Evolutionary conservation across 1,140 invertebrate genomes (phyloP).

Genomic region (Pachypsylla venusta): DNA sequence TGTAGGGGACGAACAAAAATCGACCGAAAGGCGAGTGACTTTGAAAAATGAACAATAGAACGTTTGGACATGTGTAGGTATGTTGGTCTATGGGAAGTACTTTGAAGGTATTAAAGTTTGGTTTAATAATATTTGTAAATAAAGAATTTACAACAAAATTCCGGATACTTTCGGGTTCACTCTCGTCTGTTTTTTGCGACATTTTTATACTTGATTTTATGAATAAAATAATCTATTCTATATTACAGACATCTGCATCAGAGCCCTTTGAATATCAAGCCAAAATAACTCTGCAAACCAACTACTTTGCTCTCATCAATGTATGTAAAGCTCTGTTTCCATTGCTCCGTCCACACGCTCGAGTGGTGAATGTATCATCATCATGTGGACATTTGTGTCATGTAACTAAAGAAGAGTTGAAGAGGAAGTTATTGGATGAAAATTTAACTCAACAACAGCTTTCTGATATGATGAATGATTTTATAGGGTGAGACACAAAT

Average conservation of each 20-base stretch:
- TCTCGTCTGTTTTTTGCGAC: neutral
- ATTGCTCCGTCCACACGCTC: slow-evolving; percentile 44
- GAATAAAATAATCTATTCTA: neutral
- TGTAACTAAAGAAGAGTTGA: slow-evolving; percentile 38
- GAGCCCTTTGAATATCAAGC: slow-evolving; percentile 52
- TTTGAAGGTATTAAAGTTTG: neutral
- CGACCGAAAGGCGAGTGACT: too few relatives aligned
- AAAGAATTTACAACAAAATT: neutral
- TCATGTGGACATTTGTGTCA: slow-evolving; percentile 40
- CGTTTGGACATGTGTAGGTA: neutral
- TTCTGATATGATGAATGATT: slow-evolving; percentile 42
- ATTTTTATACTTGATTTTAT: neutral
- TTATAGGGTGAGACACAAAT: slow-evolving; percentile 45
- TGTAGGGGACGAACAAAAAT: too few relatives aligned
- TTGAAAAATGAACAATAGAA: neutral
- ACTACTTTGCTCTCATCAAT: slow-evolving; percentile 47
- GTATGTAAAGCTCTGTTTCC: slow-evolving; percentile 52
- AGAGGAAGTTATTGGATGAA: slow-evolving; percentile 35
- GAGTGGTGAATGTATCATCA: slow-evolving; percentile 61
- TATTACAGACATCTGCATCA: slow-evolving; percentile 29
- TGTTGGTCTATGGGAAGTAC: neutral
- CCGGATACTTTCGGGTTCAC: neutral
- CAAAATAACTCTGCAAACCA: slow-evolving; percentile 46
- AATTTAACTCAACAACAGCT: slow-evolving; percentile 41
- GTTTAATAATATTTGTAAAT: neutral